Evolutionary conservation across 1,140 invertebrate genomes (phyloP).

Genomic region (Choristoneura fumiferana): DNA sequence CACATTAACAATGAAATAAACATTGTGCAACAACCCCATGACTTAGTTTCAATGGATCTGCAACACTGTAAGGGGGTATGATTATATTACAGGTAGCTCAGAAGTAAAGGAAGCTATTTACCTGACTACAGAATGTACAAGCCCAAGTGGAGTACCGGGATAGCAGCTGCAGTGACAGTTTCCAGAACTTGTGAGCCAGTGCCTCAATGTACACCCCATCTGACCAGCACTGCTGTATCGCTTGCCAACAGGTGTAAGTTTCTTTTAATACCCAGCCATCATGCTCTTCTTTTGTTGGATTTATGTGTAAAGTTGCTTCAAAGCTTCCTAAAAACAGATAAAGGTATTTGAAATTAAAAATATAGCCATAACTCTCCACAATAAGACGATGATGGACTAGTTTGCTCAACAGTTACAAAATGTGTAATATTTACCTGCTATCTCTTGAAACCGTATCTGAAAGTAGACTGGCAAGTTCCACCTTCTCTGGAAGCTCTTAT

Average conservation of each 20-base stretch:
- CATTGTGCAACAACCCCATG: too few relatives aligned
- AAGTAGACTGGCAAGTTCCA: constrained; percentile 98
- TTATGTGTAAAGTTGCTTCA: constrained; percentile 80
- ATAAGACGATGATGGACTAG: too few relatives aligned
- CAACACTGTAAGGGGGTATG: too few relatives aligned
- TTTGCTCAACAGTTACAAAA: constrained; percentile 21
- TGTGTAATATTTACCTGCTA: constrained; percentile 84
- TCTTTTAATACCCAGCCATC: constrained; percentile 76
- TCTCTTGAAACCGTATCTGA: constrained; percentile 95
- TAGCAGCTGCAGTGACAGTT: constrained; percentile 89
- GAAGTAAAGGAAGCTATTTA: too few relatives aligned
- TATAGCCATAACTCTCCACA: too few relatives aligned
- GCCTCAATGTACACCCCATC: constrained; percentile 86
- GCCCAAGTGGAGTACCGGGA: constrained; percentile 88
- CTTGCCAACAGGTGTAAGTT: constrained; percentile 79
- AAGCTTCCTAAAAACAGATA: constrained; percentile 64
- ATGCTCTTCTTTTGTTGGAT: constrained; percentile 42
- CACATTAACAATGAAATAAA: too few relatives aligned
- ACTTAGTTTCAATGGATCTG: too few relatives aligned
- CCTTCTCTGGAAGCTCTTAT: constrained; percentile 87
- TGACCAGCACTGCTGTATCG: constrained; percentile 85
- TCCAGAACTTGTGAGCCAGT: constrained; percentile 91
- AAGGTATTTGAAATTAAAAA: too few relatives aligned
- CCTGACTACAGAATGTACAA: constrained; percentile 61
- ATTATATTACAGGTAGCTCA: too few relatives aligned